Percentiles rank a stretch among this genome's conserved stretches.
Evolutionary conservation across 1,140 invertebrate species (phyloP).

Genomic region (Drosophila yakuba): DNA sequence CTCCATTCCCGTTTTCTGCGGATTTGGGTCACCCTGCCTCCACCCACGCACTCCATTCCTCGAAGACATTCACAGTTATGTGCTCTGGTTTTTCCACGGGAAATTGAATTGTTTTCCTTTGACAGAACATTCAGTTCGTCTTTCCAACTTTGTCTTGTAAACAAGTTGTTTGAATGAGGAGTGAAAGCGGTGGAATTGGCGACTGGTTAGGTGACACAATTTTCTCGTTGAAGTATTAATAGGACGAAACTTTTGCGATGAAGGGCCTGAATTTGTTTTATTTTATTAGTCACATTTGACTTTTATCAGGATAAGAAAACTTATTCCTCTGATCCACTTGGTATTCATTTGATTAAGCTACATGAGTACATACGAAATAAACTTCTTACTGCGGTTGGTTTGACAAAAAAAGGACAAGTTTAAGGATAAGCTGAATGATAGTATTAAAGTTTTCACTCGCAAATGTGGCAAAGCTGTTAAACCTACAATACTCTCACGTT

Average conservation of each 20-base stretch:
- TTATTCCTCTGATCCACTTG: slow-evolving; percentile 24
- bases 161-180: slow-evolving; percentile 54
- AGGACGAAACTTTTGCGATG: slow-evolving; percentile 46
- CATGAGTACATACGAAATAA: not conserved
- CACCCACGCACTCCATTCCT: slow-evolving; percentile 52
- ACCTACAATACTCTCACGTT: not conserved
- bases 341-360: slow-evolving; percentile 19
- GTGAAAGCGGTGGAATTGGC: not conserved
- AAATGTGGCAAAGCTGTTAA: not conserved
- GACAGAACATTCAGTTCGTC: slow-evolving; percentile 56
- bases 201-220: slow-evolving; percentile 51
- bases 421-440: not conserved
- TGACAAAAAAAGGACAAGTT: not conserved
- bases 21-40: slow-evolving; percentile 71
- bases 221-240: slow-evolving; percentile 78
- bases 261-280: slow-evolving; percentile 16
- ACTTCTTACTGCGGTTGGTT: not conserved
- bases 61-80: slow-evolving; percentile 60
- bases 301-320: slow-evolving; percentile 37
- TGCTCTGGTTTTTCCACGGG: slow-evolving; percentile 54
- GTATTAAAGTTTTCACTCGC: not conserved
- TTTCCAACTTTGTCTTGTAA: slow-evolving; percentile 59
- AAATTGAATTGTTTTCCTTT: slow-evolving; percentile 78
- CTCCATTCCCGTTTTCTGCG: slow-evolving; percentile 44
- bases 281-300: slow-evolving; percentile 60